These are phyloP conservation scores for Sphaerolaimus hirsutus DNA, from an alignment of 2,888 invertebrate genomes.

Conservation along the genomic window DNA sequence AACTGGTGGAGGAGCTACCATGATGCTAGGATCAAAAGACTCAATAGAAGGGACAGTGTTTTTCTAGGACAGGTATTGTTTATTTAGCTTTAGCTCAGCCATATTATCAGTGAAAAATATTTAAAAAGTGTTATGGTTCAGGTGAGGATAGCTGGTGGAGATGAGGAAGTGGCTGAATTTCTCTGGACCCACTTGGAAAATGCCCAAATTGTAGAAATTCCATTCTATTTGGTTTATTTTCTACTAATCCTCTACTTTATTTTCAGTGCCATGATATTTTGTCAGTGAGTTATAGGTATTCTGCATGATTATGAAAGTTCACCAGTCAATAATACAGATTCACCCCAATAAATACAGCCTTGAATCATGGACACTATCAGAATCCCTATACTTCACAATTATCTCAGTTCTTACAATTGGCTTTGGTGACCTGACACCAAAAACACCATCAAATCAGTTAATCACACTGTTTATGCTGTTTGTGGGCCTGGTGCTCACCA, in stretches of 20 bases:
- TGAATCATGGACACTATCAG: constrained; percentile 54
- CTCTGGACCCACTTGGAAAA: constrained; percentile 22
- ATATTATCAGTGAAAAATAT: too few species aligned
- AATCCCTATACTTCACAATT: constrained; percentile 85
- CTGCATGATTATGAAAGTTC: too few species aligned
- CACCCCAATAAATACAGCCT: too few species aligned
- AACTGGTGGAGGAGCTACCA: background rate
- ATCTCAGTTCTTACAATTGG: constrained; percentile 89
- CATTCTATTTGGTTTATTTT: constrained; percentile 16
- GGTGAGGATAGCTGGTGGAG: constrained; percentile 21
- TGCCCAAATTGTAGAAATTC: constrained; percentile 20
- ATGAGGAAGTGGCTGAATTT: constrained; percentile 19
- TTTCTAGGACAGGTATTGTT: too few species aligned
- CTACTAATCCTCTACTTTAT: constrained; percentile 12
- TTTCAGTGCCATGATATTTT: constrained; percentile 13
- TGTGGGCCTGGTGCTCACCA: constrained; percentile 73
- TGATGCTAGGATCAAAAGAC: too few species aligned
- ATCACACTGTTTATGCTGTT: constrained; percentile 68
- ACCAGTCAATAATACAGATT: too few species aligned
- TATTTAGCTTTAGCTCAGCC: too few species aligned
- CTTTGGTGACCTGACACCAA: constrained; percentile 25
- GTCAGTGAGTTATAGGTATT: too few species aligned
- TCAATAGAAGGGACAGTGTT: too few species aligned
- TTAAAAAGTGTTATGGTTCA: too few species aligned
- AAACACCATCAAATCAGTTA: constrained; percentile 28